A percentile compares a stretch with the other conserved stretches of the same genome.
Evolutionary conservation across 2,113 vertebrate species (phyloP).

Genomic region (Tachysurus vachellii): DNA sequence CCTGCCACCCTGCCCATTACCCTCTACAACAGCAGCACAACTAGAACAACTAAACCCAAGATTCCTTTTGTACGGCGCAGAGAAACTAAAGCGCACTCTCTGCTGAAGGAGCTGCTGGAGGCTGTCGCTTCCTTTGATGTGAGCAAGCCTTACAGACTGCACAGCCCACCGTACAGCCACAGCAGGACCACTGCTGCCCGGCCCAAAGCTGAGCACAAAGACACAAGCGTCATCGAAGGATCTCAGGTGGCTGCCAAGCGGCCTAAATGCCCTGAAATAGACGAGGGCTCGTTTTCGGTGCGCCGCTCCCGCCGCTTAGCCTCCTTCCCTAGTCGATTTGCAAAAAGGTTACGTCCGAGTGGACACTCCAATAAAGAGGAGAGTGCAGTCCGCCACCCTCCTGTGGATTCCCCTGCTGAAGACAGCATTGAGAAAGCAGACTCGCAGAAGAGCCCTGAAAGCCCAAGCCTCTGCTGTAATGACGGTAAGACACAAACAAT

Average conservation of each 20-base stretch:
- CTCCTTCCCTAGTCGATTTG: conserved; percentile 75
- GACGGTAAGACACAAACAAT: conserved; percentile 58
- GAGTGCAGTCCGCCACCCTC: conserved; percentile 58
- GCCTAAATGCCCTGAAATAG: conserved; percentile 62
- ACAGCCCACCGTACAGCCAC: conserved; percentile 81
- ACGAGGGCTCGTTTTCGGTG: conserved; percentile 72
- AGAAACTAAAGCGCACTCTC: conserved; percentile 76
- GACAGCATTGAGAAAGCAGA: conserved; percentile 32
- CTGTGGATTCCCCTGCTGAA: conserved; percentile 54
- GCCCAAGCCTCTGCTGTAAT: conserved; percentile 59
- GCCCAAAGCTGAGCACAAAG: conserved; percentile 61
- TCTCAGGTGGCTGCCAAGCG: conserved; percentile 55
- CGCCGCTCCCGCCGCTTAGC: conserved; percentile 90
- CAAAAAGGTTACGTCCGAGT: conserved; percentile 69
- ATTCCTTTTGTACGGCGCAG: conserved; percentile 65
- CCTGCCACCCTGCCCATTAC: conserved; percentile 30
- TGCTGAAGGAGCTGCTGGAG: conserved; percentile 88
- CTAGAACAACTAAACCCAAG: conserved; percentile 49
- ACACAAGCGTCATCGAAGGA: conserved; percentile 47
- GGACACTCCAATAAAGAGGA: conserved; percentile 37
- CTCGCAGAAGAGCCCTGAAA: conserved; percentile 27
- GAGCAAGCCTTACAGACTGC: conserved; percentile 93
- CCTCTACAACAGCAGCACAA: conserved; percentile 59
- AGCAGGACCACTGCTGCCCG: conserved; percentile 52
- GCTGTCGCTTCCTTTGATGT: conserved; percentile 86